Conservation (phyloP, 53 echinoderm and acorn worm species). For the Holothuria leucospilota region DNA sequence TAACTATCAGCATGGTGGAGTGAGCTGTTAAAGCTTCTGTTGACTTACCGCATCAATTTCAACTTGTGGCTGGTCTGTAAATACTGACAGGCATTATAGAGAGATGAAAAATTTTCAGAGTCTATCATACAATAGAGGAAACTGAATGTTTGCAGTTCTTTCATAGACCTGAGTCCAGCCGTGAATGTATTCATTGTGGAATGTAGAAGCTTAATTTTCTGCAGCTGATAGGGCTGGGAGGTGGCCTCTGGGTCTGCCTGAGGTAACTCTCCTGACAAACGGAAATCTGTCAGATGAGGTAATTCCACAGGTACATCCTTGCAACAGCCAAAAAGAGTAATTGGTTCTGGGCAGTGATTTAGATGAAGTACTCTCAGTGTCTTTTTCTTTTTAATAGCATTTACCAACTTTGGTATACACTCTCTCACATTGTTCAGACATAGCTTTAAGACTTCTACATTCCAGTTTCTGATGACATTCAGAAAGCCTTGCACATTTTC, state of each 20-base stretch:
- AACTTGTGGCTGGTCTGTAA: neutral
- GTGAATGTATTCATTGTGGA: neutral
- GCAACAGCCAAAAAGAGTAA: neutral
- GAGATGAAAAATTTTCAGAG: neutral
- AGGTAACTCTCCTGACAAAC: constrained; percentile 12
- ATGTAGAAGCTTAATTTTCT: neutral
- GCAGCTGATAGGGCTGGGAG: neutral
- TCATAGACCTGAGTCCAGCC: neutral
- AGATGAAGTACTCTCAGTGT: constrained; percentile 25
- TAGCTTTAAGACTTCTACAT: constrained; percentile 21
- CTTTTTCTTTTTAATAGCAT: constrained; percentile 1
- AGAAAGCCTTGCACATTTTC: neutral
- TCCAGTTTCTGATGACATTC: neutral
- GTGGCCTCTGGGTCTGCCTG: neutral
- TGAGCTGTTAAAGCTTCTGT: no score
- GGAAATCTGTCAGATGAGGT: constrained; percentile 14
- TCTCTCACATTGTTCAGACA: constrained; percentile 4
- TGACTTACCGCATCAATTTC: constrained; percentile 19
- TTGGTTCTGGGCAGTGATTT: constrained; percentile 17
- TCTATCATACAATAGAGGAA: constrained; percentile 32
- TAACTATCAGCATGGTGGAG: no score
- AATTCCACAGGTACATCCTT: neutral
- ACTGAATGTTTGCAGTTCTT: neutral
- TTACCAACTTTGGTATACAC: neutral
- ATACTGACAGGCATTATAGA: neutral